Percentiles rank a stretch among this genome's conserved stretches.
Evolutionary conservation across 1,140 invertebrate genomes (phyloP).

Genomic region (Megalonaias nervosa): DNA sequence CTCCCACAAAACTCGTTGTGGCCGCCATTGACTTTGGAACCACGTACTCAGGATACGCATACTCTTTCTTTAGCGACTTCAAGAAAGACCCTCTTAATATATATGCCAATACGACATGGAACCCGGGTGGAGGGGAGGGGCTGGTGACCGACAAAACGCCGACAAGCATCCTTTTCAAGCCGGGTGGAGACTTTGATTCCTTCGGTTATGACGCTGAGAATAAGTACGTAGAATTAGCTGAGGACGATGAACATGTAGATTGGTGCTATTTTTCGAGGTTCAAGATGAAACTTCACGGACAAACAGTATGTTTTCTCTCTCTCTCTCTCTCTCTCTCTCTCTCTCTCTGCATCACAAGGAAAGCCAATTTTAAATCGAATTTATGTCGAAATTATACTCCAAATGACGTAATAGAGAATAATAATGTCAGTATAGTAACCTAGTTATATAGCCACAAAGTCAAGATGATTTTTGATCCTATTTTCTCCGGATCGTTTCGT

Average conservation of each 20-base stretch:
- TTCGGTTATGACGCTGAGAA: constrained; percentile 16
- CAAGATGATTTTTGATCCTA: no score
- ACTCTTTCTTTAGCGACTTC: not conserved
- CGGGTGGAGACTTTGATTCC: not conserved
- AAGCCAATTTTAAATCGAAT: no score
- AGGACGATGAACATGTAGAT: constrained; percentile 11
- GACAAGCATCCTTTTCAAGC: constrained; percentile 1
- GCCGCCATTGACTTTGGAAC: constrained; percentile 14
- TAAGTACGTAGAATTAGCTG: constrained; percentile 15
- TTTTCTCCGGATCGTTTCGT: no score
- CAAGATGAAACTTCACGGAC: constrained; percentile 20
- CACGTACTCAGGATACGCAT: constrained; percentile 15
- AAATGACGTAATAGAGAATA: no score
- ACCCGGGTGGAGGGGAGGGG: not conserved
- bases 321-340: no score
- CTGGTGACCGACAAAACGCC: not conserved
- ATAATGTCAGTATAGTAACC: no score
- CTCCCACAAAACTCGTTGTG: constrained; percentile 5
- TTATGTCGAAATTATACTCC: no score
- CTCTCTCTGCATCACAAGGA: no score
- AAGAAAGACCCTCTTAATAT: constrained; percentile 6
- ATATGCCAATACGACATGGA: not conserved
- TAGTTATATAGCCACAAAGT: no score
- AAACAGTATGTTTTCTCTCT: not conserved
- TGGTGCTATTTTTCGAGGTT: constrained; percentile 23